Evolutionary conservation across 2,113 vertebrate species (phyloP).

Genomic region (Amphiprion ocellaris): DNA sequence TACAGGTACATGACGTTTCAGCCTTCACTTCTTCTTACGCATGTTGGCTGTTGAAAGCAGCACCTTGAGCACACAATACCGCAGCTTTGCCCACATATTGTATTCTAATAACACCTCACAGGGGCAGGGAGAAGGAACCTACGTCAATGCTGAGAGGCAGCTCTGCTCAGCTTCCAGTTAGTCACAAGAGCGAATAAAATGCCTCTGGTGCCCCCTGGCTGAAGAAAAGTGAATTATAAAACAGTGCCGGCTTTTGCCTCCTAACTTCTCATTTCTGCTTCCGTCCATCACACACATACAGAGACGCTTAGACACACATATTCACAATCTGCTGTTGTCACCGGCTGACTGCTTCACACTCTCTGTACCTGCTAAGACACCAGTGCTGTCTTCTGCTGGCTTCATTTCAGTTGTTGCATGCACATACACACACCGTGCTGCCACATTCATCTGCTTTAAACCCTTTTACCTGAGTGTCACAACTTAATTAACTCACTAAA

Average conservation of each 20-base stretch:
- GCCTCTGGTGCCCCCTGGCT: conserved; percentile 68
- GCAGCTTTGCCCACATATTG: conserved; percentile 14
- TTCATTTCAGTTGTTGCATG: background rate
- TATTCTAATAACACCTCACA: conserved; percentile 47
- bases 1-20: conserved; percentile 88
- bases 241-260: background rate
- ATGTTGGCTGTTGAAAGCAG: background rate
- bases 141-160: conserved; percentile 25
- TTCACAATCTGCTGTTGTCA: conserved; percentile 46
- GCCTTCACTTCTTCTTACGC: background rate
- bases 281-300: background rate
- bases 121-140: conserved; percentile 16
- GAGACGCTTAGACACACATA: conserved; percentile 22
- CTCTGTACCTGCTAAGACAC: conserved; percentile 42
- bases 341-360: conserved; percentile 54
- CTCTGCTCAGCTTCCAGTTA: conserved; percentile 7
- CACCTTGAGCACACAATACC: background rate
- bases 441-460: conserved; percentile 25
- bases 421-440: background rate
- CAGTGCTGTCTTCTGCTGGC: background rate
- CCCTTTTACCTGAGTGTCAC: conserved; percentile 8
- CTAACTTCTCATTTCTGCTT: background rate
- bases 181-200: conserved; percentile 49
- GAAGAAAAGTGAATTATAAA: conserved; percentile 25
- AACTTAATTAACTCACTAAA: conserved; percentile 2